Evolutionary conservation across 2,888 invertebrate species (phyloP), one percentile per base, ranked within the genome.

Genomic region (Petrolisthes cinctipes): DNA sequence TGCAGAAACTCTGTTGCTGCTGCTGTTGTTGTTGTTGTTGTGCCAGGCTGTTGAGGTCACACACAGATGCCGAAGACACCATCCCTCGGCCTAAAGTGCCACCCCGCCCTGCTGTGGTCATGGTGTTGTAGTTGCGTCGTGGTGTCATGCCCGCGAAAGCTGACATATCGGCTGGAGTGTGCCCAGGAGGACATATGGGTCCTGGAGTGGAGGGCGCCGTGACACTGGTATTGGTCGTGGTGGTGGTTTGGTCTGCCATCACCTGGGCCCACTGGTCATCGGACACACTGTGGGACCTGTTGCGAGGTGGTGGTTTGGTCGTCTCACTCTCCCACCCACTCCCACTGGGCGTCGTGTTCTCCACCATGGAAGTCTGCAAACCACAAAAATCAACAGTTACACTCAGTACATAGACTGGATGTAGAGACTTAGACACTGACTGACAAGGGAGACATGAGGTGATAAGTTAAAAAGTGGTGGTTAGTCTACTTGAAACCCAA

Each of bases 191-290:
- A n/a, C 83, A 81, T 11, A 71, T 76, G 20, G 83, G 89, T 7
- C 83, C 84, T 6, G 83, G 14, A 6, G 53, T 57, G 53, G 54
- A 82, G 9, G 78, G 81, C 11, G 78, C n/a, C 9, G 37, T 23
- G 7, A 73, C 66, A 1, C 56, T 61, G 51, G 9, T 71, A 20
- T 23, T 71, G 17, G 75, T 86, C 56, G 14, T 61, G 81, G 66
- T 73, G 73, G 14, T 61, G 81, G 66, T 73, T 61, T 87, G 82
- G n/a, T 85, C 71, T 3, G 85, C 86, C 83, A 90, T 79, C 82
- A 89, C 61, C 71, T 90, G 90, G 5, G 87, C 75, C 90, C 90
- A 90, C 86, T 90, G 90, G 57, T 90, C 90, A 53, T 90, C 90
- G 6, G 90, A 90, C 14, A 90, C 84, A 78, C 90, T 90, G 61